phyloP scores from a whole-genome alignment of 2,797 vertebrate genomes.

The Pempheris klunzingeri region DNA sequence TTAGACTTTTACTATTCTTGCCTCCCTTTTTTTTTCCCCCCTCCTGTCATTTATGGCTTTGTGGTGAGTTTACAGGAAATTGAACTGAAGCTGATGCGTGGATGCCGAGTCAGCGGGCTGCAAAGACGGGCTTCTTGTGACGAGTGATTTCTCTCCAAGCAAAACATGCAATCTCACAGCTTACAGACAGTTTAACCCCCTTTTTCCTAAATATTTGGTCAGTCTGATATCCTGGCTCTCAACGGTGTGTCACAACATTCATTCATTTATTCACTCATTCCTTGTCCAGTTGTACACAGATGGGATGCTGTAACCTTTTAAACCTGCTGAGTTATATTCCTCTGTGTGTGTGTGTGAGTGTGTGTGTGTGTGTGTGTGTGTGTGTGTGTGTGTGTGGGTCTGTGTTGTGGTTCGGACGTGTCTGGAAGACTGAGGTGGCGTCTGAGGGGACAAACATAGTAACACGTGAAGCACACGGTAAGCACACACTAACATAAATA shows the following conservation, averaged over 20 bases:
- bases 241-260: conserved; percentile 21
- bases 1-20: not conserved
- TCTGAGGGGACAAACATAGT: conserved; percentile 64
- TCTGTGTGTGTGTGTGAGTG: conserved; percentile 21
- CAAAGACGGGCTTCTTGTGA: conserved; percentile 51
- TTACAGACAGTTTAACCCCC: conserved; percentile 10
- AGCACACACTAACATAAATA: conserved; percentile 75
- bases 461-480: conserved; percentile 56
- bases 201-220: conserved; percentile 41
- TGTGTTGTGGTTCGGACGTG: conserved; percentile 30
- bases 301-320: conserved; percentile 22
- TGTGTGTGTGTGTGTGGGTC: conserved; percentile 17
- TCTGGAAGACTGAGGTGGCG: conserved; percentile 81
- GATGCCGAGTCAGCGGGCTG: conserved; percentile 42
- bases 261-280: conserved; percentile 1
- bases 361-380: conserved; percentile 26
- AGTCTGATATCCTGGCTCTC: conserved; percentile 29
- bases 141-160: conserved; percentile 60
- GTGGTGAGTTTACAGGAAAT: conserved; percentile 48
- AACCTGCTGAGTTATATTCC: conserved; percentile 5
- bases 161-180: conserved; percentile 73
- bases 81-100: conserved; percentile 1
- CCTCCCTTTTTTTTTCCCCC: not conserved
- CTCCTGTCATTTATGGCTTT: conserved; percentile 66
- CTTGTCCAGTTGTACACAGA: conserved; percentile 2